Evolutionary conservation across 2,113 vertebrate species (phyloP).

Genomic region (Diadophis punctatus): DNA sequence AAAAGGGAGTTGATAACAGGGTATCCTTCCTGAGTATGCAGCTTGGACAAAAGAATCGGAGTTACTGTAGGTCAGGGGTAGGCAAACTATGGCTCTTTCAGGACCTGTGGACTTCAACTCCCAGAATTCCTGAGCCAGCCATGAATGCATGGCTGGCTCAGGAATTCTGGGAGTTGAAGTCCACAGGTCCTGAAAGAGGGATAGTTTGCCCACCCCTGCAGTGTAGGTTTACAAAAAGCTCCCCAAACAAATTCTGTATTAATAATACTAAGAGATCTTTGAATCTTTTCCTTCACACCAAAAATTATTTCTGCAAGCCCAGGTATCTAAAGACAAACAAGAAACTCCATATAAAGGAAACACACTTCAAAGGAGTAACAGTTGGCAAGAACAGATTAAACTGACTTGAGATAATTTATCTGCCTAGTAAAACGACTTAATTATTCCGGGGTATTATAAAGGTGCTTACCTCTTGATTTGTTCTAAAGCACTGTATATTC

Average conservation of each 20-base stretch:
- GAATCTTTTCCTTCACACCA: not conserved
- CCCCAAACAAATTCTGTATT: not conserved
- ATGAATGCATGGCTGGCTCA: no score
- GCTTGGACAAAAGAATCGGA: not conserved
- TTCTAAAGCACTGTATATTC: not conserved
- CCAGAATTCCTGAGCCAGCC: no score
- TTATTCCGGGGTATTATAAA: not conserved
- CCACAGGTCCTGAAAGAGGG: no score
- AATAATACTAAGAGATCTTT: not conserved
- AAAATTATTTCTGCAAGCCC: not conserved
- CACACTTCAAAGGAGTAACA: not conserved
- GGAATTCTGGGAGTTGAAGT: no score
- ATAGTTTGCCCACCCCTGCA: no score
- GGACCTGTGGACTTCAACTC: no score
- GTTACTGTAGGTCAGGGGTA: no score
- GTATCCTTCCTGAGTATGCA: not conserved
- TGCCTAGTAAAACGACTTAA: not conserved
- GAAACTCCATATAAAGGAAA: not conserved
- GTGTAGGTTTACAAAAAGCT: not conserved
- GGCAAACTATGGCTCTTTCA: no score
- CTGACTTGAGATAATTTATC: not conserved
- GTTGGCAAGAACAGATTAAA: not conserved
- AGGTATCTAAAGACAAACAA: not conserved
- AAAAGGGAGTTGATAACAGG: not conserved
- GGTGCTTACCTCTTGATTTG: not conserved